phyloP scores from a whole-genome alignment of 2,797 vertebrate genomes.

The Lagocephalus sceleratus region DNA sequence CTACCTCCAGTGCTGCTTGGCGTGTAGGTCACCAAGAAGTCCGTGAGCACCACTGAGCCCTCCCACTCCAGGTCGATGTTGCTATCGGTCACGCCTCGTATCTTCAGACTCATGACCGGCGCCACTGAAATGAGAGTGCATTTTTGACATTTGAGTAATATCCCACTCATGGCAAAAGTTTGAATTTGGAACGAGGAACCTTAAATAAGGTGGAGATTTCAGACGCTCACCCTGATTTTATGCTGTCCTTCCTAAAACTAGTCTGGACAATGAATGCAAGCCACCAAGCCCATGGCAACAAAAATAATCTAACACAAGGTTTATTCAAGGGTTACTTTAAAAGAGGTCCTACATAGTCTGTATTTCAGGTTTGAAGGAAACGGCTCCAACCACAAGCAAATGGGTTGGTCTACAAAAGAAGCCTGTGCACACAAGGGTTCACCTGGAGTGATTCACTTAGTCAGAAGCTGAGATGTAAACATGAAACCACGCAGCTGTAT shows the following conservation, averaged over 20 bases:
- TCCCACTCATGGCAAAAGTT: too few relatives aligned
- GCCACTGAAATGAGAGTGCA: slow-evolving; percentile 74
- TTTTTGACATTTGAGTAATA: too few relatives aligned
- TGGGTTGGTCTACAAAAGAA: slow-evolving; percentile 14
- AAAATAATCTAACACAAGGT: too few relatives aligned
- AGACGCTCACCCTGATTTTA: too few relatives aligned
- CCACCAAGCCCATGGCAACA: too few relatives aligned
- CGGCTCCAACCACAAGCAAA: not conserved
- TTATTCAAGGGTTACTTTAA: too few relatives aligned
- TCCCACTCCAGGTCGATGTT: slow-evolving; percentile 91
- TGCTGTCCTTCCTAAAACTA: too few relatives aligned
- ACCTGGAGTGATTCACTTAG: slow-evolving; percentile 5
- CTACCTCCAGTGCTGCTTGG: slow-evolving; percentile 78
- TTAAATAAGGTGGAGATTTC: too few relatives aligned
- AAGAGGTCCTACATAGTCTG: too few relatives aligned
- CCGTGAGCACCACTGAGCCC: slow-evolving; percentile 82
- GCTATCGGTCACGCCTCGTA: slow-evolving; percentile 82
- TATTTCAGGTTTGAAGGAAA: not conserved
- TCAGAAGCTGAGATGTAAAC: slow-evolving; percentile 50
- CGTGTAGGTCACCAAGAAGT: slow-evolving; percentile 90
- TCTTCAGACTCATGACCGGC: slow-evolving; percentile 85
- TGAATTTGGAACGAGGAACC: too few relatives aligned
- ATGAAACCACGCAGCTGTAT: slow-evolving; percentile 53
- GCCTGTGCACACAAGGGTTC: slow-evolving; percentile 31
- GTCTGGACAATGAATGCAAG: too few relatives aligned